These are phyloP conservation scores for Achlya flavicornis DNA, from an alignment of 2,888 invertebrate species.

Conservation along the genomic window DNA sequence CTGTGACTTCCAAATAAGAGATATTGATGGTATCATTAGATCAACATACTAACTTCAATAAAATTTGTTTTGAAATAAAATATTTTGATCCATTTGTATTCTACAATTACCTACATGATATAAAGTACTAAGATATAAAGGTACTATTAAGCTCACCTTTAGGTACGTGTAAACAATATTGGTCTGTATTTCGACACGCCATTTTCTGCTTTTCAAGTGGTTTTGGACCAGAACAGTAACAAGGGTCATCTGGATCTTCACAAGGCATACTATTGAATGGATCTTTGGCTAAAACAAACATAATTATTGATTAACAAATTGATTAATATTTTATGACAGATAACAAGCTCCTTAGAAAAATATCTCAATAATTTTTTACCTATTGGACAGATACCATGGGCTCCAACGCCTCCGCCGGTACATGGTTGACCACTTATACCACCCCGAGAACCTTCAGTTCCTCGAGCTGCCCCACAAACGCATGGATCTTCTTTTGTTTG, in stretches of 20 bases:
- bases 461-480: constrained; percentile 61
- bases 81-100: background rate
- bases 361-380: background rate
- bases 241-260: constrained; percentile 67
- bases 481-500: constrained; percentile 66
- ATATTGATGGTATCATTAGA: background rate
- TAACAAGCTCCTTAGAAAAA: background rate
- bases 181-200: constrained; percentile 71
- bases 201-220: constrained; percentile 53
- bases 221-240: constrained; percentile 71
- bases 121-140: too few relatives aligned
- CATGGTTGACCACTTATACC: constrained; percentile 36
- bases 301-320: background rate
- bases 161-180: constrained; percentile 75
- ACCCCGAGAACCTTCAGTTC: constrained; percentile 23
- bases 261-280: constrained; percentile 70
- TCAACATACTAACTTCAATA: background rate
- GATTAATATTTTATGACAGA: background rate
- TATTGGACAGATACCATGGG: constrained; percentile 1
- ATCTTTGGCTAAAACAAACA: constrained; percentile 48
- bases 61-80: background rate
- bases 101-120: background rate
- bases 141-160: constrained; percentile 60
- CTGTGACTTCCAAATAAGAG: too few relatives aligned
- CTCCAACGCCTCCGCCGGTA: constrained; percentile 20